Evolutionary conservation across 53 echinoderm and acorn worm species (phyloP).

Genomic region (Astropecten irregularis): DNA sequence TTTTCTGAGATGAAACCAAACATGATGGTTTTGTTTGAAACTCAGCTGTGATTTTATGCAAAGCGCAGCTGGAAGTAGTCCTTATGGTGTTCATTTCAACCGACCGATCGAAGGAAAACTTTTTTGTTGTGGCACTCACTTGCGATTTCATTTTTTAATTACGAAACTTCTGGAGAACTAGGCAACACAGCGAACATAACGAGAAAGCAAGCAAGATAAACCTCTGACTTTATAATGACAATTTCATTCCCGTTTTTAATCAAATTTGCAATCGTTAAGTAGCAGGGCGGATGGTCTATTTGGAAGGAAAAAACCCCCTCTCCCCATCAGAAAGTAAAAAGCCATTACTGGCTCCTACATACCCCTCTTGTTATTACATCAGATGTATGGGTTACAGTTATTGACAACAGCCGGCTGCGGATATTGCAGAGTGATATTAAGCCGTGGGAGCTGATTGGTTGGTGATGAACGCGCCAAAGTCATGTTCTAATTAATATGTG

Average conservation of each 20-base stretch:
- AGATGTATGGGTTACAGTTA: conserved; percentile 14
- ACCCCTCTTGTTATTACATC: conserved; percentile 17
- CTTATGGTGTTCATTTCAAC: neutral
- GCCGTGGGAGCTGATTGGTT: conserved; percentile 21
- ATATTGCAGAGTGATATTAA: conserved; percentile 20
- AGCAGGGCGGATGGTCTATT: conserved; percentile 49
- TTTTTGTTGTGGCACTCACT: conserved; percentile 31
- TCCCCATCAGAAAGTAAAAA: neutral
- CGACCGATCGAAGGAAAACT: neutral
- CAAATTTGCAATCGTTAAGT: conserved; percentile 60
- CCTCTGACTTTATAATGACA: conserved; percentile 53
- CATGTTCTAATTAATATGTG: conserved; percentile 55
- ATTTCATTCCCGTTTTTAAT: conserved; percentile 60
- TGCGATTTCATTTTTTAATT: conserved; percentile 42
- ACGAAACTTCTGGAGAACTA: conserved; percentile 23
- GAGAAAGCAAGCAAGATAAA: neutral
- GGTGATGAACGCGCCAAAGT: conserved; percentile 44
- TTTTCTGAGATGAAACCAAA: too few relatives aligned
- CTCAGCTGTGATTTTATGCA: too few relatives aligned
- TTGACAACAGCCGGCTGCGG: neutral
- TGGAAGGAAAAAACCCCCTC: conserved; percentile 11
- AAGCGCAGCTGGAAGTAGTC: neutral
- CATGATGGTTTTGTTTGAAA: too few relatives aligned
- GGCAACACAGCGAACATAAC: neutral
- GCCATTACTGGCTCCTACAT: neutral